These are phyloP conservation scores for Chaetodon auriga DNA, from an alignment of 2,113 vertebrate species.

Conservation along the genomic window DNA sequence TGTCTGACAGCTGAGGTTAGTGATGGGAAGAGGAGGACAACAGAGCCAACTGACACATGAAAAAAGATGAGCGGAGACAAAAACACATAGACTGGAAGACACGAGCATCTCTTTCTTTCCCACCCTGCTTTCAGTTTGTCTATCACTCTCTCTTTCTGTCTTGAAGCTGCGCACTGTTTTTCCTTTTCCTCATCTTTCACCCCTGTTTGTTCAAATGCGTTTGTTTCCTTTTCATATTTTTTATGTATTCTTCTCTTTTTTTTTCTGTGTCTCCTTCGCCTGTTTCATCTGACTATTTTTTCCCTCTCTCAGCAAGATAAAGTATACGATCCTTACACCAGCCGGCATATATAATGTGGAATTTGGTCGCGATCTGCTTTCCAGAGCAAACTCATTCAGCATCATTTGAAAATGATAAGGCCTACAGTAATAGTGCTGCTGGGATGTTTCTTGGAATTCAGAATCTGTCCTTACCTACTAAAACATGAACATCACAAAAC, in stretches of 20 bases:
- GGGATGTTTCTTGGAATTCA: neutral
- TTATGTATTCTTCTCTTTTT: neutral
- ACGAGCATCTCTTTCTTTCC: constrained; percentile 30
- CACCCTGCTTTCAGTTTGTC: constrained; percentile 32
- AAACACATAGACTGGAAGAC: constrained; percentile 50
- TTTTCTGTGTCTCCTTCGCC: constrained; percentile 37
- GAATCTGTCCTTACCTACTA: neutral
- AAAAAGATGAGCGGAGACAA: constrained; percentile 55
- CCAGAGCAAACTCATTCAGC: constrained; percentile 5
- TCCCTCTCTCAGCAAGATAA: constrained; percentile 34
- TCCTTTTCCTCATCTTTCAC: constrained; percentile 1
- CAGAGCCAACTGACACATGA: constrained; percentile 44
- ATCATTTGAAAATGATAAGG: neutral
- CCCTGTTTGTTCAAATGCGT: constrained; percentile 10
- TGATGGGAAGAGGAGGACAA: constrained; percentile 45
- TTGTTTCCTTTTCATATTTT: neutral
- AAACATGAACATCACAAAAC: neutral
- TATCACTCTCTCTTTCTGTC: constrained; percentile 28
- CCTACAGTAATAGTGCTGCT: neutral
- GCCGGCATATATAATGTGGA: constrained; percentile 2
- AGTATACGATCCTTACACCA: constrained; percentile 42
- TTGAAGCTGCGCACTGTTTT: constrained; percentile 39
- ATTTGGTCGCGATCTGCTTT: neutral
- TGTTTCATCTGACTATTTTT: neutral
- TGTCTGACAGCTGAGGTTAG: constrained; percentile 54